Base-by-base conservation (phyloP, 2,888 invertebrate species). In the Eupithecia vulgata region DNA sequence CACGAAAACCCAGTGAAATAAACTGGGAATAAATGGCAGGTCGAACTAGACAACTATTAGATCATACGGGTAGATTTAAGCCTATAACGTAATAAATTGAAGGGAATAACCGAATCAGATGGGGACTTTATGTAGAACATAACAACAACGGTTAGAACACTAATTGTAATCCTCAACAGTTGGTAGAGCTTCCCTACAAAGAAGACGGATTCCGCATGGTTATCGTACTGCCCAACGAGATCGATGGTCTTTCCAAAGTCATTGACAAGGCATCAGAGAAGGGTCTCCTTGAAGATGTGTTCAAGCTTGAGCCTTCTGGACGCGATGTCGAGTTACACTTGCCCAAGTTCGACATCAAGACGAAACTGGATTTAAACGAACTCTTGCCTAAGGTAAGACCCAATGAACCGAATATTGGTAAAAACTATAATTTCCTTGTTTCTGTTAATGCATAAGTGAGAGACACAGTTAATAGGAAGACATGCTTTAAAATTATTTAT, bases 101-200 rank as follows among this genome's bases (percentile, higher is more conserved):
- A 45, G 45, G 45, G 17, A 45, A 45, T n/a, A 17, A 1, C n/a
- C 45, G 45, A n/a, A 45, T 8, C 45, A 45, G 17, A 45, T 42
- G 42, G 5, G 1, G 0, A 0, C 42, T 15, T 45, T 2, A 6
- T 3, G 5, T 45, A 45, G 7, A 45, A n/a, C 17, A n/a, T 45
- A n/a, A 45, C 7, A n/a, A 45, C 7, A 45, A 45, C 45, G 21
- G 21, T 25, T 13, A 57, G 25, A 57, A 57, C 21, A 59, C 10
- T 10, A 37, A n/a, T 68, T 35, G n/a, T 35, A 5, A 17, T 30
- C 12, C 1, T n/a, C 35, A 62, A 62, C 81, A 90, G 90, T 68
- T 90, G 83, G 70, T 90, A 17, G 90, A 90, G 73, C 82, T 90
- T 12, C 90, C 90, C 0, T 90, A 90, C 81, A 83, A 88, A 78